phyloP scores from a whole-genome alignment of 2,797 vertebrate species.

The Adelosebastes latens region DNA sequence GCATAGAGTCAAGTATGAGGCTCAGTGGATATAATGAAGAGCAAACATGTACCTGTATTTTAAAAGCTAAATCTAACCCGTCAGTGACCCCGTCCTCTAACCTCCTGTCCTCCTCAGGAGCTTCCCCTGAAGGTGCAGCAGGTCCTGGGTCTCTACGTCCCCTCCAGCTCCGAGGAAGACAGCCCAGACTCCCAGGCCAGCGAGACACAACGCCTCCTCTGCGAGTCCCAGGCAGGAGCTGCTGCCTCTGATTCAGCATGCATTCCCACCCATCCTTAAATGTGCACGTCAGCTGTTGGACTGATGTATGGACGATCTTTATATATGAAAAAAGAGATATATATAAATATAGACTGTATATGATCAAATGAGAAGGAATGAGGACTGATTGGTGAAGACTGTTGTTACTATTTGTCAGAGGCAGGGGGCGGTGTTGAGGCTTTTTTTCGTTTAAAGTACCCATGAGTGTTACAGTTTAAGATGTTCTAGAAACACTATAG shows the following conservation, averaged over 20 bases:
- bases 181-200: constrained; percentile 70
- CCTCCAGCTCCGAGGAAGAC: constrained; percentile 65
- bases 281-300: background rate
- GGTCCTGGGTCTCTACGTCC: constrained; percentile 82
- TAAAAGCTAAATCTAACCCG: too few relatives aligned
- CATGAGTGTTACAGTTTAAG: constrained; percentile 9
- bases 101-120: constrained; percentile 77
- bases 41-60: background rate
- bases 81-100: background rate
- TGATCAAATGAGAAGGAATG: background rate
- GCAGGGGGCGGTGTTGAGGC: constrained; percentile 37
- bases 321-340: background rate
- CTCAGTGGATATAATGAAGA: background rate
- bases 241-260: constrained; percentile 63
- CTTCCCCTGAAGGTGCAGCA: constrained; percentile 88
- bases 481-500: constrained; percentile 23
- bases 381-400: background rate
- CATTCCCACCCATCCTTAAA: constrained; percentile 71
- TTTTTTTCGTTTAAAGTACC: constrained; percentile 7
- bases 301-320: constrained; percentile 17
- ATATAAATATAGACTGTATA: background rate
- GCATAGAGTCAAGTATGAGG: too few relatives aligned
- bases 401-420: constrained; percentile 21
- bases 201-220: constrained; percentile 63
- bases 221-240: constrained; percentile 65